Conservation (phyloP, 2,888 invertebrate species). For the Cremastinae sp. region DNA sequence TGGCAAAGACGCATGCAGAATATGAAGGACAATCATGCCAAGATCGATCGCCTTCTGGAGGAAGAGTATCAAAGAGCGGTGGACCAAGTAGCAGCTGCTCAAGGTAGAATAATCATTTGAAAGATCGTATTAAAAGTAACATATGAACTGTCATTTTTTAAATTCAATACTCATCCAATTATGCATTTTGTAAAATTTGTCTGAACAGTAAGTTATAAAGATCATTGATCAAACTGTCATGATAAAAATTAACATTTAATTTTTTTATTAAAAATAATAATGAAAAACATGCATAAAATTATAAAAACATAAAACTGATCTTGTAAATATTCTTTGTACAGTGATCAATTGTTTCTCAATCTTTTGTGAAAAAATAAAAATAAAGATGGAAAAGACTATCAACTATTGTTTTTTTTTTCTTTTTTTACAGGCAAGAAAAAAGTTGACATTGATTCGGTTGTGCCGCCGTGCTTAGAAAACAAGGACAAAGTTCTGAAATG, state of each 20-base stretch:
- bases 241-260: no score
- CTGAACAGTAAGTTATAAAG: no score
- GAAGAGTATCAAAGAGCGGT: constrained; percentile 61
- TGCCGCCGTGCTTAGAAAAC: constrained; percentile 82
- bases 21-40: constrained; percentile 82
- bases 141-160: no score
- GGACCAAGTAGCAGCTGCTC: constrained; percentile 57
- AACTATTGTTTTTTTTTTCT: neutral
- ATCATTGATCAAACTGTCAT: no score
- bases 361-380: constrained; percentile 2
- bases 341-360: no score
- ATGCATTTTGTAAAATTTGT: neutral
- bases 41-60: constrained; percentile 81
- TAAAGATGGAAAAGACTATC: no score
- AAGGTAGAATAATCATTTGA: constrained; percentile 43
- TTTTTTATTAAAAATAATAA: no score
- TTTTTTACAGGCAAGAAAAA: constrained; percentile 61
- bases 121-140: no score
- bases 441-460: constrained; percentile 57
- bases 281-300: no score
- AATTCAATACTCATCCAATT: no score
- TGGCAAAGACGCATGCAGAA: constrained; percentile 83
- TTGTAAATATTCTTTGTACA: no score
- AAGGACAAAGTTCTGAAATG: constrained; percentile 84
- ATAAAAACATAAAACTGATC: no score